Evolutionary conservation across 1,140 invertebrate genomes (phyloP), one percentile per base, ranked within the genome.

Genomic region (Orussus abietinus): DNA sequence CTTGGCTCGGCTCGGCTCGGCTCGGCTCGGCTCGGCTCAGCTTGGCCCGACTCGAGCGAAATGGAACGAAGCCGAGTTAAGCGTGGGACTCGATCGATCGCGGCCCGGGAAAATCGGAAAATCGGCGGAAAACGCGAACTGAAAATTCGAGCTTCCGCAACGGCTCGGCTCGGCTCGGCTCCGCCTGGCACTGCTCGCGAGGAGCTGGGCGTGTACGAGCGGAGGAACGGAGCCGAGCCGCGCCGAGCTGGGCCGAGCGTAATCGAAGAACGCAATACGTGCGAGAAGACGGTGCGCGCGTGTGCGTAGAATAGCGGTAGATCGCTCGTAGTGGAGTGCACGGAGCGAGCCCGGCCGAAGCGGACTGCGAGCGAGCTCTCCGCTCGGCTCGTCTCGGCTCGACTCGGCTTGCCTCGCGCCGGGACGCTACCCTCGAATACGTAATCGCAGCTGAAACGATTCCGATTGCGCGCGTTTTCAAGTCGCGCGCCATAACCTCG

Each of bases 1-100:
- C 49, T 57, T 53, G 44, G 47, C 51, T 46, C 45, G 40, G 46
- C 53, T 36, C 44, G 34, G 54, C 47, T 29, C 32, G 17, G 38
- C 38, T 40, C 38, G 38, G 38, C 55, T 28, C 53, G 32, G 26
- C 47, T 41, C 47, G 48, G 52, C 47, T 49, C 36, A 29, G 42
- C 43, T 45, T 31, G 21, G 40, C 15, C 12, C 14, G 6, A 18
- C 31, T 38, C 13, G 11, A 26, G 25, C 11, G 1, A 30, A 30
- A 14, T 29, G 15, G 25, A 14, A 38, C 17, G 13, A 26, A 6
- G n/a, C 29, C 15, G 29, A 26, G 3, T 28, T 19, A 21, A 5
- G 25, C 18, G 25, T 18, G 13, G 4, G 6, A 17, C 25, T 10
- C 5, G 18, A 2, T 4, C 13, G 4, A 14, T 2, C 3, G 6